Evolutionary conservation across 2,888 invertebrate genomes (phyloP).

Genomic region (Tenthredo distinguenda): DNA sequence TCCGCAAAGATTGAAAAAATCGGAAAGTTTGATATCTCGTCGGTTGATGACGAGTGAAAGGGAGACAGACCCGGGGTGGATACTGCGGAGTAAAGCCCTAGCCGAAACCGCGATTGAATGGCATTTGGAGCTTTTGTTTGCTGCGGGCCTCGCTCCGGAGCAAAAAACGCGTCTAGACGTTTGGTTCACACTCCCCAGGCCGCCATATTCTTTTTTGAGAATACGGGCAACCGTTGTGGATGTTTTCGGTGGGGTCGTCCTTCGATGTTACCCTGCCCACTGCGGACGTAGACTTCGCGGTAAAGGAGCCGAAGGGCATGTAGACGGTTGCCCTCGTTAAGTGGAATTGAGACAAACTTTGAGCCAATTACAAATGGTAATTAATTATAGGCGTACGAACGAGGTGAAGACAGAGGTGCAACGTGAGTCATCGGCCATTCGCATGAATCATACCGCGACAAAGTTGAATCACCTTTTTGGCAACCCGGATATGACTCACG

Average conservation of each 20-base stretch:
- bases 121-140: conserved; percentile 51
- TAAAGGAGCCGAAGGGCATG: not conserved
- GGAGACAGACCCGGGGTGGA: conserved; percentile 25
- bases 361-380: conserved; percentile 35
- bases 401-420: conserved; percentile 13
- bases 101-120: conserved; percentile 48
- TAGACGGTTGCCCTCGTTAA: conserved; percentile 4
- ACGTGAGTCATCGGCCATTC: conserved; percentile 43
- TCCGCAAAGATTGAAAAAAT: conserved; percentile 16
- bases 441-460: conserved; percentile 20
- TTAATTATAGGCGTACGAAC: conserved; percentile 5
- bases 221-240: conserved; percentile 40
- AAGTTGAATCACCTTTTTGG: conserved; percentile 48
- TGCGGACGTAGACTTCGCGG: conserved; percentile 17
- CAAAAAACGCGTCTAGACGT: conserved; percentile 64
- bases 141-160: conserved; percentile 57
- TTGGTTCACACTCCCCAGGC: conserved; percentile 47
- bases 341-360: conserved; percentile 19
- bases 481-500: conserved; percentile 38
- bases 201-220: conserved; percentile 46
- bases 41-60: conserved; percentile 38
- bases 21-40: conserved; percentile 29
- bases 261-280: not conserved
- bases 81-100: conserved; percentile 41
- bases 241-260: conserved; percentile 31